A percentile compares a stretch with the other conserved stretches of the same genome.
Conservation (phyloP, 2,797 vertebrate genomes). For the Poeciliopsis presidionis region DNA sequence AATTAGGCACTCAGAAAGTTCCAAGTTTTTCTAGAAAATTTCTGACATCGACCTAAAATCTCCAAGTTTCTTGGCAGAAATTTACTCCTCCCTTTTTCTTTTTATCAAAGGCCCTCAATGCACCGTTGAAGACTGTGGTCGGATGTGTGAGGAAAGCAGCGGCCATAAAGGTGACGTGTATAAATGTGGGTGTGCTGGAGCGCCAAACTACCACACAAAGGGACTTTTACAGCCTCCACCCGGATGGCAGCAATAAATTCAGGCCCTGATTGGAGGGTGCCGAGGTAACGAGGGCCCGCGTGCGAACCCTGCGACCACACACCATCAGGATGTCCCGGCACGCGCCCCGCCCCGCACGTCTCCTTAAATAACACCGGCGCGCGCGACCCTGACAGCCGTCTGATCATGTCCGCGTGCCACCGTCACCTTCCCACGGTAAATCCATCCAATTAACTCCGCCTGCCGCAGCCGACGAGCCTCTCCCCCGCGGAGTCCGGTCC, state of each 20-base stretch:
- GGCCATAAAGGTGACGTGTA: conserved; percentile 63
- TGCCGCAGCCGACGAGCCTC: conserved; percentile 46
- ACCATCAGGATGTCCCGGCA: conserved; percentile 3
- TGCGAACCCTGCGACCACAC: conserved; percentile 29
- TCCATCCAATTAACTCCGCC: conserved; percentile 72
- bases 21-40: no score
- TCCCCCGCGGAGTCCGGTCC: conserved; percentile 50
- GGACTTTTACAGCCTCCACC: conserved; percentile 53
- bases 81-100: no score
- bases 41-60: no score
- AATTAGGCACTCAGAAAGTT: no score
- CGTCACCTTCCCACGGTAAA: conserved; percentile 70
- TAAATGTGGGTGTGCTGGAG: conserved; percentile 40
- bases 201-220: conserved; percentile 58
- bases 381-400: conserved; percentile 66
- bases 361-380: conserved; percentile 61
- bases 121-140: background rate
- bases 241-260: conserved; percentile 65
- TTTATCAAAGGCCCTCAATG: no score
- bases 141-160: conserved; percentile 33
- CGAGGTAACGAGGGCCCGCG: conserved; percentile 64
- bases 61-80: no score
- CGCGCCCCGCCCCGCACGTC: conserved; percentile 15
- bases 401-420: conserved; percentile 61
- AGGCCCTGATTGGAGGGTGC: conserved; percentile 63